Evolutionary conservation across 1,140 invertebrate species (phyloP).

Genomic region (Drosophila quadrilineata): DNA sequence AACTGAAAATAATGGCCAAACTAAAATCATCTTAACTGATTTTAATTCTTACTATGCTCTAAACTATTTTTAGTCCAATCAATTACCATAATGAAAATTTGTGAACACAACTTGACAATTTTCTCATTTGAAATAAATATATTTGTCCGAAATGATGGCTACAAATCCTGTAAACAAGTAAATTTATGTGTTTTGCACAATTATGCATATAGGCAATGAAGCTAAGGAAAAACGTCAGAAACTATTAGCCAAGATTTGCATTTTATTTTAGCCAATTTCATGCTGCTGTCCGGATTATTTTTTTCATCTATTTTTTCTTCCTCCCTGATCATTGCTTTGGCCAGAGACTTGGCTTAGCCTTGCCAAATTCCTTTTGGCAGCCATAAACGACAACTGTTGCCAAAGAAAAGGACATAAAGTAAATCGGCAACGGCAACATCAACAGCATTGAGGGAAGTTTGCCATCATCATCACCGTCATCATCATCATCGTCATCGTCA

Average conservation of each 20-base stretch:
- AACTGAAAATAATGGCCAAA: background rate
- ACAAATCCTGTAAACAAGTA: conserved; percentile 33
- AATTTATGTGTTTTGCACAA: conserved; percentile 71
- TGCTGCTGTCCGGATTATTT: background rate
- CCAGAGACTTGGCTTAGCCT: conserved; percentile 7
- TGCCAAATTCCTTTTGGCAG: conserved; percentile 67
- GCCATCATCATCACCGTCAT: background rate
- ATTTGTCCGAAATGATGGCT: conserved; percentile 6
- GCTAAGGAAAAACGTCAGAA: conserved; percentile 11
- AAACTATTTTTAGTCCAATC: no score
- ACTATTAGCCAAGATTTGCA: conserved; percentile 49
- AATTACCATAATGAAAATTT: background rate
- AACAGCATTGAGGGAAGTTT: no score
- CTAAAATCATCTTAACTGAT: background rate
- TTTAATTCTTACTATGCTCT: no score
- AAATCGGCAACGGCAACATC: conserved; percentile 52
- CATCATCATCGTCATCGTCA: conserved; percentile 35
- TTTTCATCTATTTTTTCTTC: no score
- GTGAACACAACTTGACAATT: background rate
- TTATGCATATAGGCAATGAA: conserved; percentile 43
- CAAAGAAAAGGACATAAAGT: conserved; percentile 72
- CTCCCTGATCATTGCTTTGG: conserved; percentile 3
- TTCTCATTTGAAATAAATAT: background rate
- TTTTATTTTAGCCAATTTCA: conserved; percentile 27
- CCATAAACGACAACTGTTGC: conserved; percentile 74